These are phyloP conservation scores for Euzophera pinguis DNA, from an alignment of 2,888 invertebrate genomes.

Conservation along the genomic window DNA sequence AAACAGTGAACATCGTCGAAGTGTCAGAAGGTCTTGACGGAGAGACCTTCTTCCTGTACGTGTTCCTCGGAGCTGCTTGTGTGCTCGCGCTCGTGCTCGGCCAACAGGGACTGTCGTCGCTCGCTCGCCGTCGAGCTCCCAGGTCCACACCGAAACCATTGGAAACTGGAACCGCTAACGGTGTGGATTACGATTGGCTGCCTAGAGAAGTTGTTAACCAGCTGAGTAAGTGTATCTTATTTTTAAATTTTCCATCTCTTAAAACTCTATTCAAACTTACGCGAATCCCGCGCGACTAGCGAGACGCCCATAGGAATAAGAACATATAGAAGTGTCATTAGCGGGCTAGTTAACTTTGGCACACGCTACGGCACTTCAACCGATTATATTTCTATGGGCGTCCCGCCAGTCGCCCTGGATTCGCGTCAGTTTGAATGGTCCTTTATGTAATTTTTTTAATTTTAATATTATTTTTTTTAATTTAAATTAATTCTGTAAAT, in stretches of 20 bases:
- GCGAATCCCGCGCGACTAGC: too few relatives aligned
- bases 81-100: slow-evolving; percentile 93
- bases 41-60: slow-evolving; percentile 98
- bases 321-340: too few relatives aligned
- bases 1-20: slow-evolving; percentile 97
- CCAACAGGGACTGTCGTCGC: slow-evolving; percentile 91
- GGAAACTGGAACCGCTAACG: slow-evolving; percentile 95
- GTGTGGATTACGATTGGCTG: slow-evolving; percentile 99
- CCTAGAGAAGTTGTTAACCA: slow-evolving; percentile 93
- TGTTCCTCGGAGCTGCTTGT: slow-evolving; percentile 94
- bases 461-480: too few relatives aligned
- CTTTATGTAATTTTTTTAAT: too few relatives aligned
- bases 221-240: slow-evolving; percentile 83
- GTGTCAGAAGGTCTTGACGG: slow-evolving; percentile 98
- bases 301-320: too few relatives aligned
- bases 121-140: slow-evolving; percentile 86
- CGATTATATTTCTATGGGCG: too few relatives aligned
- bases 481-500: too few relatives aligned
- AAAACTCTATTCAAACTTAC: too few relatives aligned
- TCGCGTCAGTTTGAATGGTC: too few relatives aligned
- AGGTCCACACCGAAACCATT: slow-evolving; percentile 81
- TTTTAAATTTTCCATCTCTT: neutral
- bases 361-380: too few relatives aligned
- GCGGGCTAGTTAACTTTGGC: too few relatives aligned
- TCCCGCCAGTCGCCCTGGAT: too few relatives aligned